Evolutionary conservation across 2,113 vertebrate genomes (phyloP), one percentile per base, ranked within the genome.

Genomic region (Oreochromis niloticus): DNA sequence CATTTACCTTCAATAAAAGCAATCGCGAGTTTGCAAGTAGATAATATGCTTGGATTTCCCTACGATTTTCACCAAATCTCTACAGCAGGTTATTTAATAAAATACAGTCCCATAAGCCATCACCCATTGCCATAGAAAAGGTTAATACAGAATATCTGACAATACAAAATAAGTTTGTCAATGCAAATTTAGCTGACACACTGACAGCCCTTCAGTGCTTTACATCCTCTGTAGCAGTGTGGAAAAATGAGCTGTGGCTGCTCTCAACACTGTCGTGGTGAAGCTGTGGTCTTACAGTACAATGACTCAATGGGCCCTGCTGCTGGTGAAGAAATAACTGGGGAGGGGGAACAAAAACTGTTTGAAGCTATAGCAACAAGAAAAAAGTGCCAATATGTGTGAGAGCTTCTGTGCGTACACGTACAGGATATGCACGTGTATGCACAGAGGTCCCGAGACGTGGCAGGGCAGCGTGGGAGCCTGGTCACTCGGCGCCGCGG

Each of bases 401-500:
- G 85, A 88, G 82, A 86, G 56, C 78, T 61, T 91, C 85, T 89
- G 92, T 88, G 54, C 13, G 71, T 90, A 75, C 87, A 80, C 78
- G 61, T 85, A 84, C 56, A 81, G 73, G 85, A 81, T 90, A 57
- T 90, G 90, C 90, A 57, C 85, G 91, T 93, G 88, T 85, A 92
- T 82, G 90, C 71, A 91, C 90, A 82, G 85, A 92, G 90, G 85
- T 87, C 82, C 75, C 85, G 84, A 90, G 87, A 86, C 81, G 83
- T 86, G 86, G 81, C 46, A 82, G 87, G 86, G 84, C 81, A 83
- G 87, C 48, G 32, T 22, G 32, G 19, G 88, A 82, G 56, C 1
- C 59, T 43, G 61, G 83, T 93, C 97, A 99, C 92, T 98, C 87
- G 7, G 97, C 95, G 16, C 95, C 95, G 4, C 97, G 98, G 43